Conservation (phyloP, 1,140 invertebrate genomes). For the Psix sp. region DNA sequence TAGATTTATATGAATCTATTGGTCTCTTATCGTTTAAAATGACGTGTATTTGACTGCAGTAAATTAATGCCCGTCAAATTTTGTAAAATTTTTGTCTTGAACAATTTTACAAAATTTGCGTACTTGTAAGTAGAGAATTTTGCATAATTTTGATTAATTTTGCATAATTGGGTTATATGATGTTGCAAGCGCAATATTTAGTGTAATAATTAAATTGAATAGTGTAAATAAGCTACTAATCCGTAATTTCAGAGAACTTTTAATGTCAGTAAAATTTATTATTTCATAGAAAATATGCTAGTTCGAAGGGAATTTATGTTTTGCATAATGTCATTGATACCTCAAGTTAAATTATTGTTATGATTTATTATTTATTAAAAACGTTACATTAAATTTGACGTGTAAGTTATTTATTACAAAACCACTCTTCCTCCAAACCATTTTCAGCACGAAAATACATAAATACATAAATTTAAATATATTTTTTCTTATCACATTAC, state of each 20-base stretch:
- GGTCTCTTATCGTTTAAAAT: too few species aligned
- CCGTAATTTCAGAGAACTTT: slow-evolving; percentile 6
- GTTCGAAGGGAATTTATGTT: too few species aligned
- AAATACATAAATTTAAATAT: too few species aligned
- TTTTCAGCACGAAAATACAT: too few species aligned
- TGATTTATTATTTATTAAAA: slow-evolving; percentile 57
- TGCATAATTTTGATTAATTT: slow-evolving; percentile 43
- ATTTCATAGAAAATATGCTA: too few species aligned
- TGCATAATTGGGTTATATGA: too few species aligned
- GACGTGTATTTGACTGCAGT: not conserved
- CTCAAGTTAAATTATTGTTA: slow-evolving; percentile 56
- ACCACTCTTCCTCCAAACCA: too few species aligned
- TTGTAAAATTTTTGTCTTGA: slow-evolving; percentile 19
- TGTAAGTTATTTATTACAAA: too few species aligned
- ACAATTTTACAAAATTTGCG: slow-evolving; percentile 30
- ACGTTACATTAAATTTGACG: slow-evolving; percentile 36
- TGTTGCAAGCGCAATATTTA: too few species aligned
- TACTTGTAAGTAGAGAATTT: slow-evolving; percentile 13
- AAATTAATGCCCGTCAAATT: slow-evolving; percentile 8
- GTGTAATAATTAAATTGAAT: too few species aligned
- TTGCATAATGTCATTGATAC: slow-evolving; percentile 16
- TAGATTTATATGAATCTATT: not conserved
- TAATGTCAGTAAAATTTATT: not conserved
- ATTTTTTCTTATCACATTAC: too few species aligned
- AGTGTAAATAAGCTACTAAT: too few species aligned